Base-by-base conservation (phyloP, 2,888 invertebrate species). In the Drosophila buzzatii region DNA sequence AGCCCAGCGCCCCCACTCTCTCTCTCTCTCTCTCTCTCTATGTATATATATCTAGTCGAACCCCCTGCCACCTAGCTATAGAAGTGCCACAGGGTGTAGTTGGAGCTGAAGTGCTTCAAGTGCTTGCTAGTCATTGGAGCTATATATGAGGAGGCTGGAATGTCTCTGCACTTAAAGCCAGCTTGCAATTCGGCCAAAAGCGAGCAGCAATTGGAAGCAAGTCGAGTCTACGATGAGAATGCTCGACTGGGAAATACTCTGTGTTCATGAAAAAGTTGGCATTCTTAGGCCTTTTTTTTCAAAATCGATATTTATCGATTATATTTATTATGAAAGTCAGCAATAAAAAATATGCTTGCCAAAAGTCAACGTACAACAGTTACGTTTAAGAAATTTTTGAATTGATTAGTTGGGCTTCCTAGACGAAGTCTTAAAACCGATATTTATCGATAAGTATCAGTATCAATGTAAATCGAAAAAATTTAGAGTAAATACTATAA, bases 181-280 rank as follows among this genome's bases (percentile, higher is more conserved):
- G 56, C 73, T 52, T 73, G 78, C 73, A 73, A 44, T 58, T 61
- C 47, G 64, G 39, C 16, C 72, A 59, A 42, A 62, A 59, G 3
- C 41, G 12, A 31, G 35, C 14, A 7, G 20, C 12, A 18, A 33
- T 12, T 3, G 33, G 31, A n/a, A 27, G 47, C 16, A 27, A 31
- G 27, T 9, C 16, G 0, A 6, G 23, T 23, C 6, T 20, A 12
- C 23, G 44, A 14, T 0, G 8, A 35, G 20, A 3, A 3, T 20
- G 23, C 39, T 6, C 5, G 16, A 53, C 37, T 53, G 8, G 9
- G 0, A 23, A 1, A 37, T 37, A 37, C 52, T 14, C 20, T 20
- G 1, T 52, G 6, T 12, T 2, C 42, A 10, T 3, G 27, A 27
- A 27, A 27, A 27, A 4, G 27, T 27, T 27, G 27, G 5, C 27